These are phyloP conservation scores for Electrona antarctica DNA, from an alignment of 2,113 vertebrate species.

Conservation along the genomic window DNA sequence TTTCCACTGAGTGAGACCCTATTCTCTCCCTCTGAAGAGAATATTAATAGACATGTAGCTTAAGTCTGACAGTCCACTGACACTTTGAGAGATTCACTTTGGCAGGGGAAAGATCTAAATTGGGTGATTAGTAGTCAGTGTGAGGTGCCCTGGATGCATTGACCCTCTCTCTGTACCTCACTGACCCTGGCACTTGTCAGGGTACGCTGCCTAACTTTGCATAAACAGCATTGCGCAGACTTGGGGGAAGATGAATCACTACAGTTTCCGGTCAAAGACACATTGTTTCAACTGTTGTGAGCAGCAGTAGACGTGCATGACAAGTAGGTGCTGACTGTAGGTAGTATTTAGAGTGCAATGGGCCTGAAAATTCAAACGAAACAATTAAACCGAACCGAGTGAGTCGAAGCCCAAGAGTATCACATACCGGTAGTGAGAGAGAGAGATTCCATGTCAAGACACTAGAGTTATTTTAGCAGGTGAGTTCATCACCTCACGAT, in stretches of 20 bases:
- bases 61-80: conserved; percentile 67
- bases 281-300: not conserved
- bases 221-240: conserved; percentile 5
- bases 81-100: conserved; percentile 65
- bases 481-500: too few species aligned
- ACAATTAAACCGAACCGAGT: too few species aligned
- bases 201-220: conserved; percentile 24
- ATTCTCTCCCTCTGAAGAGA: conserved; percentile 59
- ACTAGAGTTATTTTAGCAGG: too few species aligned
- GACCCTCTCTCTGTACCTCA: conserved; percentile 33
- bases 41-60: conserved; percentile 72
- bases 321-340: too few species aligned
- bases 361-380: too few species aligned
- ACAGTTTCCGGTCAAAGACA: conserved; percentile 19
- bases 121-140: conserved; percentile 66
- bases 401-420: too few species aligned
- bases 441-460: too few species aligned
- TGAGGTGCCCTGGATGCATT: conserved; percentile 55
- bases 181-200: conserved; percentile 48
- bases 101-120: conserved; percentile 63
- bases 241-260: conserved; percentile 12
- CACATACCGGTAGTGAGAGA: too few species aligned
- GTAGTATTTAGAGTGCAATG: too few species aligned
- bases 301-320: too few species aligned
- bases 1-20: conserved; percentile 40